Conservation (phyloP, 1,140 invertebrate species). For the Nasonia giraulti region DNA sequence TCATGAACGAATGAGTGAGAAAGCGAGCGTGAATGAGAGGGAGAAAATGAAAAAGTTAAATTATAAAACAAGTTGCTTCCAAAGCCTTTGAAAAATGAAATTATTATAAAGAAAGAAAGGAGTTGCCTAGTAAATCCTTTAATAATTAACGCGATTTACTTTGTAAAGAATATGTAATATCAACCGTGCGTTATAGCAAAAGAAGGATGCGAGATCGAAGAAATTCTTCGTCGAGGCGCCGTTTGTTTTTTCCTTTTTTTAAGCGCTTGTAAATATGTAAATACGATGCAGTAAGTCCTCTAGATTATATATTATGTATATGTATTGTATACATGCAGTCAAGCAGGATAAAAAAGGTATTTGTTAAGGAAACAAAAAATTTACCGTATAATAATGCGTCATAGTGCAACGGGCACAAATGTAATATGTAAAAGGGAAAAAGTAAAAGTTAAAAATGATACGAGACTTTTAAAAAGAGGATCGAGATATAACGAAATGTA, state of each 20-base stretch:
- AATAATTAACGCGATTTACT: slow-evolving; percentile 40
- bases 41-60: slow-evolving; percentile 7
- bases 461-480: slow-evolving; percentile 47
- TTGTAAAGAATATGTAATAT: slow-evolving; percentile 45
- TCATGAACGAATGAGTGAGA: slow-evolving; percentile 23
- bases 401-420: slow-evolving; percentile 73
- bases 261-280: slow-evolving; percentile 72
- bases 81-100: slow-evolving; percentile 47
- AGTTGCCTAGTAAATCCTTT: slow-evolving; percentile 46
- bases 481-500: slow-evolving; percentile 29
- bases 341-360: slow-evolving; percentile 62
- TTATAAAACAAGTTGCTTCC: slow-evolving; percentile 46
- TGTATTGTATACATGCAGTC: slow-evolving; percentile 69
- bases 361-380: slow-evolving; percentile 61
- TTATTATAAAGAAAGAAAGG: slow-evolving; percentile 18
- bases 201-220: slow-evolving; percentile 30
- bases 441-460: slow-evolving; percentile 29
- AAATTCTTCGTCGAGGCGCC: slow-evolving; percentile 50
- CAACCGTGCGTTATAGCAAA: slow-evolving; percentile 37
- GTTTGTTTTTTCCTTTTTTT: slow-evolving; percentile 48
- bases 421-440: slow-evolving; percentile 66
- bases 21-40: slow-evolving; percentile 18
- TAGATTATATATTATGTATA: slow-evolving; percentile 67
- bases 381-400: slow-evolving; percentile 51
- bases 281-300: slow-evolving; percentile 68